These are phyloP conservation scores for Drosophila putrida DNA, from an alignment of 2,888 invertebrate species.

Conservation along the genomic window DNA sequence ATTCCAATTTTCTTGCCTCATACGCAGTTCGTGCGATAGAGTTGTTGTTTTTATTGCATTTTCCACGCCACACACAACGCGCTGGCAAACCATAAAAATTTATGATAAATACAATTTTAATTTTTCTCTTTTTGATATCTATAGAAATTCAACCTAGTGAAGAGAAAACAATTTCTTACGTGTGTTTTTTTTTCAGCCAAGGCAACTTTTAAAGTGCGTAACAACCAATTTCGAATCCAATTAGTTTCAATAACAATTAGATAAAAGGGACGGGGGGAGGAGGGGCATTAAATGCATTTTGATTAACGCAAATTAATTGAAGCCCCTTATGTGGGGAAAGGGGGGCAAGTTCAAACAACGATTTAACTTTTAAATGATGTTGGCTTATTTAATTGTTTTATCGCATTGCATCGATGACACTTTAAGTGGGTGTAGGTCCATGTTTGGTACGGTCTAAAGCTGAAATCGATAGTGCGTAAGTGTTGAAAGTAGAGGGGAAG, in stretches of 20 bases:
- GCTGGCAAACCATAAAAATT: constrained; percentile 41
- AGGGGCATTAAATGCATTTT: constrained; percentile 10
- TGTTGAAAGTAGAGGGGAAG: constrained; percentile 28
- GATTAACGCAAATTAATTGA: constrained; percentile 52
- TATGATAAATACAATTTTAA: constrained; percentile 49
- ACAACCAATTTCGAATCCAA: constrained; percentile 60
- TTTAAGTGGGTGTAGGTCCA: constrained; percentile 54
- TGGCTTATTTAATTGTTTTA: constrained; percentile 43
- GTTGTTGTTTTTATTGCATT: constrained; percentile 44
- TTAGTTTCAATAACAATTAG: constrained; percentile 67
- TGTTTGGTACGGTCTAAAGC: constrained; percentile 20
- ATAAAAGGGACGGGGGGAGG: neutral
- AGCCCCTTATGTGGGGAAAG: constrained; percentile 53
- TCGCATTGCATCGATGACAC: constrained; percentile 56
- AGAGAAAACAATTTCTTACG: constrained; percentile 33
- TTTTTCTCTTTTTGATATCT: constrained; percentile 32
- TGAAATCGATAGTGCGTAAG: constrained; percentile 69
- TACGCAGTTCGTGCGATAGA: constrained; percentile 6
- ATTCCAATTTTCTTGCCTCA: constrained; percentile 40
- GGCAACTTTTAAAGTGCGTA: constrained; percentile 30
- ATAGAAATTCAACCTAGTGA: constrained; percentile 27
- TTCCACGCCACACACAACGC: constrained; percentile 49
- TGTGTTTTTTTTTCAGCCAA: constrained; percentile 1
- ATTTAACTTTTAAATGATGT: constrained; percentile 43
- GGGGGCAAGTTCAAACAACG: constrained; percentile 65